Percentiles rank a stretch among this genome's conserved stretches.
Conservation (phyloP, 2,113 vertebrate genomes). For the Calyptomena viridis region DNA sequence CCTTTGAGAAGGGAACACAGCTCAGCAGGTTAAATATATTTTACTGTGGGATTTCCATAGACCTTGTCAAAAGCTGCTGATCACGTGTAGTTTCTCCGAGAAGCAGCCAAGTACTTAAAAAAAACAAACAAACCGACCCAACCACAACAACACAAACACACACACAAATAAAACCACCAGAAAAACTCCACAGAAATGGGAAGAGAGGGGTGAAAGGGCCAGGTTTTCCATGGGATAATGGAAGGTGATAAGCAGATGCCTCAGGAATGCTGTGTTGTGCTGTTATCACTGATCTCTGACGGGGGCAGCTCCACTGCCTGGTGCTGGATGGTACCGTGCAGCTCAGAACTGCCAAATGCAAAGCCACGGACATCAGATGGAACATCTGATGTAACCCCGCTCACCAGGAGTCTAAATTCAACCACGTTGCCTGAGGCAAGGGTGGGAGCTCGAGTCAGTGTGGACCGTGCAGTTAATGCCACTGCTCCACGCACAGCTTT, state of each 20-base stretch:
- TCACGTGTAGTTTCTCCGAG: neutral
- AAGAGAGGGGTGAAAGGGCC: neutral
- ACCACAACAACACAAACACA: neutral
- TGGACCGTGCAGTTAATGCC: neutral
- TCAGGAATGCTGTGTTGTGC: neutral
- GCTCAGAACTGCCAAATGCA: constrained; percentile 3
- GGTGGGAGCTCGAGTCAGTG: neutral
- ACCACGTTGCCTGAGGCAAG: neutral
- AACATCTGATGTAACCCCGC: neutral
- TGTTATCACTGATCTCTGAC: neutral
- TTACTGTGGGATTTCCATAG: neutral
- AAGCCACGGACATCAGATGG: neutral
- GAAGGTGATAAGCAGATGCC: neutral
- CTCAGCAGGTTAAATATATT: neutral
- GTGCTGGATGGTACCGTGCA: neutral
- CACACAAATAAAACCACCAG: neutral
- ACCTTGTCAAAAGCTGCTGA: neutral
- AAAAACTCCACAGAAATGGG: neutral
- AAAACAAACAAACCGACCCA: neutral
- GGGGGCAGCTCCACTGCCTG: neutral
- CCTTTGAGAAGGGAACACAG: neutral
- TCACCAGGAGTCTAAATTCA: neutral
- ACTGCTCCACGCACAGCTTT: neutral
- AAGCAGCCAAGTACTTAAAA: neutral
- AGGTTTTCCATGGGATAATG: neutral